A percentile compares a stretch with the other conserved stretches of the same genome.
Evolutionary conservation across 2,113 vertebrate species (phyloP).

Genomic region (Antechinus flavipes): DNA sequence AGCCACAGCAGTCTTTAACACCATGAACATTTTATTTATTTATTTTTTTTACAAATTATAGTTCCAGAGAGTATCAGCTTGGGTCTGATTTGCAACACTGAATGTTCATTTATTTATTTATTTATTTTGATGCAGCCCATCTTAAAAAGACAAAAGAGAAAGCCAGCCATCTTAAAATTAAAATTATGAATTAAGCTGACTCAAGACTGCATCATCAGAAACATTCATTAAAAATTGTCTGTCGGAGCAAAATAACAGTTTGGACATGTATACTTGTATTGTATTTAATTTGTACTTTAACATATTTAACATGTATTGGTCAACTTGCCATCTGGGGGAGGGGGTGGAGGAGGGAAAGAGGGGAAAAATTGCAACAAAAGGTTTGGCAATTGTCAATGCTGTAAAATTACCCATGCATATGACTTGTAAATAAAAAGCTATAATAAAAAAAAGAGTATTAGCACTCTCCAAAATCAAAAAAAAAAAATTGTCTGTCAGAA

Average conservation of each 20-base stretch:
- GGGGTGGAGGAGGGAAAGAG: too few species aligned
- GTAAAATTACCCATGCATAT: too few species aligned
- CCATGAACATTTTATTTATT: conserved; percentile 51
- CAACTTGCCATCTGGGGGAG: too few species aligned
- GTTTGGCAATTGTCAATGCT: too few species aligned
- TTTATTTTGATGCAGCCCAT: conserved; percentile 36
- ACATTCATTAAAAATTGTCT: conserved; percentile 26
- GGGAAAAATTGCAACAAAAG: too few species aligned
- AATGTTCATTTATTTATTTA: conserved; percentile 18
- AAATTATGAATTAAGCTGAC: not conserved
- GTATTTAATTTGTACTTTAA: too few species aligned
- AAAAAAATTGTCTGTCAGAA: not conserved
- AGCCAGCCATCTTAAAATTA: conserved; percentile 33
- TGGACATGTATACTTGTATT: too few species aligned
- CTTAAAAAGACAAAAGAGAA: conserved; percentile 58
- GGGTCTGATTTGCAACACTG: conserved; percentile 37
- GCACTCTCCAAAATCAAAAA: too few species aligned
- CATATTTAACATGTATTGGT: too few species aligned
- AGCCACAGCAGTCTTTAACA: conserved; percentile 62
- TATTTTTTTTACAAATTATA: conserved; percentile 48
- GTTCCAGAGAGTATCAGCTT: conserved; percentile 52
- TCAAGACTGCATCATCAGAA: not conserved
- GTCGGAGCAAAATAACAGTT: too few species aligned
- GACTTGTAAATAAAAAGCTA: too few species aligned
- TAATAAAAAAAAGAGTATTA: too few species aligned